Percentiles rank a stretch among this genome's conserved stretches.
Conservation (phyloP, 2,888 invertebrate genomes). For the Ligdia adustata region DNA sequence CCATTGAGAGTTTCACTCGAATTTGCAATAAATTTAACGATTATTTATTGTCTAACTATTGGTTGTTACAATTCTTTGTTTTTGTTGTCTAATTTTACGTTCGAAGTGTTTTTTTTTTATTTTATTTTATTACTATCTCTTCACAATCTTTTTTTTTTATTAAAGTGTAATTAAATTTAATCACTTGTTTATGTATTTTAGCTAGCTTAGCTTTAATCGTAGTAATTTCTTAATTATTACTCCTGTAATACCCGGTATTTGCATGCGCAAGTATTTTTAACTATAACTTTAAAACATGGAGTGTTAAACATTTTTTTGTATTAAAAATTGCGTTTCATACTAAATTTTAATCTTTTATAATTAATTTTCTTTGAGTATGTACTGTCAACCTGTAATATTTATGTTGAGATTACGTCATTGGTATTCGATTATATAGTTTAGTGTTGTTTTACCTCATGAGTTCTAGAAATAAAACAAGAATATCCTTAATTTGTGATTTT, state of each 20-base stretch:
- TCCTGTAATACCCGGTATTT: conserved; percentile 48
- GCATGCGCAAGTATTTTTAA: conserved; percentile 53
- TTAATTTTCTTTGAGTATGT: conserved; percentile 46
- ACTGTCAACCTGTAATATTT: conserved; percentile 52
- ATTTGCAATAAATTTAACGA: conserved; percentile 35
- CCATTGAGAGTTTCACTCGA: conserved; percentile 40
- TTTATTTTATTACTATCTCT: conserved; percentile 53
- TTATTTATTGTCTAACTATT: conserved; percentile 54
- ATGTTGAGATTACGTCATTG: conserved; percentile 63
- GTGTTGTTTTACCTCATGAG: conserved; percentile 83
- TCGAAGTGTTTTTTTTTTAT: conserved; percentile 61
- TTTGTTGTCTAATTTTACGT: conserved; percentile 80
- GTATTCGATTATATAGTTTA: conserved; percentile 70
- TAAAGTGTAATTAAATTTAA: conserved; percentile 62
- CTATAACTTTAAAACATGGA: conserved; percentile 52
- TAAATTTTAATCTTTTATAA: conserved; percentile 49
- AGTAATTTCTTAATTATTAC: conserved; percentile 55
- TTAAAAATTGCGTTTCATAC: conserved; percentile 48
- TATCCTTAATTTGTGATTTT: conserved; percentile 63
- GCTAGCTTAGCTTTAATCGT: conserved; percentile 75
- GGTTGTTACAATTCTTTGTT: conserved; percentile 74
- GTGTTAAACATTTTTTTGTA: conserved; percentile 55
- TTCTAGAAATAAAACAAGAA: conserved; percentile 81
- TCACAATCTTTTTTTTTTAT: conserved; percentile 54
- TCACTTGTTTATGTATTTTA: conserved; percentile 76